Evolutionary conservation across 2,888 invertebrate species (phyloP), one percentile per base, ranked within the genome.

Genomic region (Phyllotreta striolata): DNA sequence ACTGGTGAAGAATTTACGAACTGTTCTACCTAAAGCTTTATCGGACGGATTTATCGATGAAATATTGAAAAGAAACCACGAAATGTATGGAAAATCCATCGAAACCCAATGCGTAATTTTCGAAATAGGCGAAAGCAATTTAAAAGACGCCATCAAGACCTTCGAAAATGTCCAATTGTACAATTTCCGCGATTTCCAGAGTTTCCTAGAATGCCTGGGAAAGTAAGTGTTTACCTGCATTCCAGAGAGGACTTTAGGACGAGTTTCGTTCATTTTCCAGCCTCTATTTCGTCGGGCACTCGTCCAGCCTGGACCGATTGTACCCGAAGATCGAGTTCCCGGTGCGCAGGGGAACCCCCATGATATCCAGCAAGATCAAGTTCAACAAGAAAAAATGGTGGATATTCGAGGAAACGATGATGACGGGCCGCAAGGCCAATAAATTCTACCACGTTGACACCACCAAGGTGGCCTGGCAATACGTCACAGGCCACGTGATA

Each of bases 331-430:
- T 94, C 0, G 76, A 86, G 46, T 94, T 88, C 80, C 96, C 96
- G 0, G 96, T 97, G 0, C 91, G 93, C 0, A 86, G 90, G 51
- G 76, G 74, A 2, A 77, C 77, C n/a, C 72, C 71, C 12, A 75
- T 75, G 74, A 75, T 77, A 10, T 87, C 93, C 0, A 90, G 93
- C 3, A 82, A 91, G 1, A 86, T 96, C n/a, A 87, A 87, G 68
- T 96, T 96, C 96, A 92, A 96, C 71, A 85, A 86, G 12, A 14
- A 39, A 12, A 88, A 88, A 65, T 88, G 90, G 66, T 91, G 91
- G 90, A 84, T 87, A n/a, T 38, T 52, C 12, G 8, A 39, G 12
- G 52, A 52, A n/a, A 38, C 24, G 2, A 10, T 37, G 12, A 6
- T 37, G n/a, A 37, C n/a, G 2, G 12, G 7, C 10, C 37, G 37